phyloP scores from a whole-genome alignment of 2,888 invertebrate species.

The Aspidiotus destructor region DNA sequence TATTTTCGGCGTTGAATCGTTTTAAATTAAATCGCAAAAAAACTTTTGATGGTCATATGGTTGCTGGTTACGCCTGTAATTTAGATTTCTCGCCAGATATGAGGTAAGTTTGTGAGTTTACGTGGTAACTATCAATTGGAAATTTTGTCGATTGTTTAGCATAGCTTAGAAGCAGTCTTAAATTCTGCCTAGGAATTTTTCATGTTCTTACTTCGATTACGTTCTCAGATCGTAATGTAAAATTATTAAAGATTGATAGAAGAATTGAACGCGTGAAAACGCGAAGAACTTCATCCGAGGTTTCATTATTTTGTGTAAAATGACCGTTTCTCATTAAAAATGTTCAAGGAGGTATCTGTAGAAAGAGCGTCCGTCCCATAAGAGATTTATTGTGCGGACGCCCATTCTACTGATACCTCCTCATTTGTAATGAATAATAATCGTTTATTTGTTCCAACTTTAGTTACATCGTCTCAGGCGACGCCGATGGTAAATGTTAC shows the following conservation, averaged over 20 bases:
- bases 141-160: too few species aligned
- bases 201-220: too few species aligned
- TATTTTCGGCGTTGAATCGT: constrained; percentile 92
- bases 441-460: constrained; percentile 23
- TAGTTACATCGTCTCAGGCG: constrained; percentile 93
- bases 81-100: constrained; percentile 97
- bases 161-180: too few species aligned
- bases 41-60: constrained; percentile 97
- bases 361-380: not conserved
- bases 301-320: too few species aligned
- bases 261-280: too few species aligned
- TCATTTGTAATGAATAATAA: constrained; percentile 28
- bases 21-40: constrained; percentile 98
- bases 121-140: not conserved
- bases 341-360: not conserved
- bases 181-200: too few species aligned
- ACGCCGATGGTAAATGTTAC: constrained; percentile 97
- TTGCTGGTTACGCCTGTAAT: constrained; percentile 95
- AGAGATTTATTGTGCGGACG: constrained; percentile 13
- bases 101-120: constrained; percentile 51
- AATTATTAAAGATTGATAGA: too few species aligned
- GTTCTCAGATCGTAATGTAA: too few species aligned
- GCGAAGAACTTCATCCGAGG: too few species aligned
- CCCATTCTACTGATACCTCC: constrained; percentile 6
- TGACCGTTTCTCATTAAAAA: not conserved